phyloP scores from a whole-genome alignment of 2,113 vertebrate species.

The Candoia aspera region DNA sequence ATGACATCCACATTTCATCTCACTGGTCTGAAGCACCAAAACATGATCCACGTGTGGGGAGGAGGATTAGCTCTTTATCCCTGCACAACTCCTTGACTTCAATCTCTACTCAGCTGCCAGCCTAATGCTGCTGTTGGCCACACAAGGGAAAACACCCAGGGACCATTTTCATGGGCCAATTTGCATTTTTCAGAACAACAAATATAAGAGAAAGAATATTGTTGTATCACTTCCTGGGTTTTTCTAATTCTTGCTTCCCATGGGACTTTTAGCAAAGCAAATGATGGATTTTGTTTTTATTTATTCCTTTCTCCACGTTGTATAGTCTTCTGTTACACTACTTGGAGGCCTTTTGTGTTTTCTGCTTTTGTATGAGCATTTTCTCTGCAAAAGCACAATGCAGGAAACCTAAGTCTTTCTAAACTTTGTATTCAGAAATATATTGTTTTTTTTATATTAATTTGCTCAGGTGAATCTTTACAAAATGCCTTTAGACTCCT shows the following conservation, averaged over 20 bases:
- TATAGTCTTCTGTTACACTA: not conserved
- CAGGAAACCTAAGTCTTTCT: not conserved
- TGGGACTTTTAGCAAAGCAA: rapidly evolving
- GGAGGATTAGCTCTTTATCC: not conserved
- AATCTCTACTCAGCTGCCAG: not conserved
- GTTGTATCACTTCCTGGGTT: constrained; percentile 4
- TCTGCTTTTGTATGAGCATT: not conserved
- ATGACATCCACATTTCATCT: too few relatives aligned
- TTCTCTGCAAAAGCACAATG: not conserved
- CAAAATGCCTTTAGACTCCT: constrained; percentile 73
- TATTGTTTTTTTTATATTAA: constrained; percentile 68
- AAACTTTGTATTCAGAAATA: constrained; percentile 55
- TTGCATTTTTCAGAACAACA: constrained; percentile 7
- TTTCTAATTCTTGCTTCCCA: not conserved
- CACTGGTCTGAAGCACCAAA: not conserved
- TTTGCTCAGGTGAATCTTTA: constrained; percentile 78
- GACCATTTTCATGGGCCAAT: not conserved
- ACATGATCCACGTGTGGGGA: too few relatives aligned
- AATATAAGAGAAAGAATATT: not conserved
- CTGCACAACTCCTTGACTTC: not conserved
- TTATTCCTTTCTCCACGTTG: not conserved
- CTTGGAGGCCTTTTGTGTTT: not conserved
- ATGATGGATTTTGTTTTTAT: rapidly evolving
- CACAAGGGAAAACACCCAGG: not conserved
- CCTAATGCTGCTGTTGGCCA: not conserved